Conservation (phyloP, 2,888 invertebrate species). For the Clostera curtula region DNA sequence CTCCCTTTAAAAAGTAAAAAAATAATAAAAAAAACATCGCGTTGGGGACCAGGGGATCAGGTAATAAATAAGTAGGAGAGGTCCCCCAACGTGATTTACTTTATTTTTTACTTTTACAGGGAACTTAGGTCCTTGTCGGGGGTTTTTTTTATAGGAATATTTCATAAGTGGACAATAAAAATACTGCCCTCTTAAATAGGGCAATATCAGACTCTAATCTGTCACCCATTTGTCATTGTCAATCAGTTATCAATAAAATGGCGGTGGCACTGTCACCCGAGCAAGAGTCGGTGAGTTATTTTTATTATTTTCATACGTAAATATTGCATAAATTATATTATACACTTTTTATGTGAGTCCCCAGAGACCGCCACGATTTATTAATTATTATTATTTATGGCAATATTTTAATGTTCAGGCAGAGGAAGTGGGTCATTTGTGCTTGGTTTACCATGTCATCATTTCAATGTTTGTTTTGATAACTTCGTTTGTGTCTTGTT, state of each 20-base stretch:
- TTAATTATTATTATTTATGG: not conserved
- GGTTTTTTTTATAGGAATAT: too few relatives aligned
- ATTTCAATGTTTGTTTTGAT: slow-evolving; percentile 71
- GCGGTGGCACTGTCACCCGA: slow-evolving; percentile 85
- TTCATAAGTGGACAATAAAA: too few relatives aligned
- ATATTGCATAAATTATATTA: slow-evolving; percentile 2
- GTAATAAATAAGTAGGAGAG: too few relatives aligned
- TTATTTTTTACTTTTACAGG: too few relatives aligned
- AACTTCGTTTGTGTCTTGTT: slow-evolving; percentile 33
- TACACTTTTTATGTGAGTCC: not conserved
- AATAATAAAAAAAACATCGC: too few relatives aligned
- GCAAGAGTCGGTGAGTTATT: slow-evolving; percentile 83
- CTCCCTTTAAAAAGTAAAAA: too few relatives aligned
- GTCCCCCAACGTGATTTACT: too few relatives aligned
- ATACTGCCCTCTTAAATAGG: too few relatives aligned
- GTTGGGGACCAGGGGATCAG: too few relatives aligned
- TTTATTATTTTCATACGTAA: slow-evolving; percentile 20
- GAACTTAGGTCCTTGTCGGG: too few relatives aligned
- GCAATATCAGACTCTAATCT: not conserved
- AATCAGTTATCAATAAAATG: slow-evolving; percentile 60
- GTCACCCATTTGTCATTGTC: slow-evolving; percentile 10
- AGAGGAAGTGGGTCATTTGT: slow-evolving; percentile 27
- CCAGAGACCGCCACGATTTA: not conserved
- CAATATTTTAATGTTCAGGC: slow-evolving; percentile 6
- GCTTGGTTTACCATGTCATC: slow-evolving; percentile 64